Base-by-base conservation (phyloP, 2,797 vertebrate species). In the Steatocranus sp. region DNA sequence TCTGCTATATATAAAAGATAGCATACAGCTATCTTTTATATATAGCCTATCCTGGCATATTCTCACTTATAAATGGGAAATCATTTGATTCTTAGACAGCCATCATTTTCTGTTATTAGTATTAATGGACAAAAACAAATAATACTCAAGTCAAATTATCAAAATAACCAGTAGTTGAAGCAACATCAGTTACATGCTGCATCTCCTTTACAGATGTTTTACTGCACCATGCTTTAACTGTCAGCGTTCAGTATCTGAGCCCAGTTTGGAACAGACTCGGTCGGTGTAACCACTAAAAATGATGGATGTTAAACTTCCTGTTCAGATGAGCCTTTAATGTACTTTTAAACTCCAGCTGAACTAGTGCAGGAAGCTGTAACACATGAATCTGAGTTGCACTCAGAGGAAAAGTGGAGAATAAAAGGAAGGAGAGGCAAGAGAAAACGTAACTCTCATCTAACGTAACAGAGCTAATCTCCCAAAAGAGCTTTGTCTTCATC, bases 321-420 rank as follows among this genome's bases (percentile, higher is more conserved):
- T 25, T 80, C 20, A 18, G 20, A 76, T 68, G 7, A 23, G 48
- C 46, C 58, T 18, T 4, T 74, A 36, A 70, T 23, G 34, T 9
- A 38, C 66, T 54, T 82, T 36, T 79, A 36, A 84, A 88, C 82
- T 83, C 51, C 48, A 75, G 18, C 3, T 86, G 80, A 86, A 86
- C 78, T 41, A 6, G 27, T 8, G 54, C 30, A 58, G 27, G 11
- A 54, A 61, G 38, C 76, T 79, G 30, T 11, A 73, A 68, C 75
- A 81, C 50, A 30, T 54, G 49, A 82, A 61, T 32, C 73, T 18
- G 66, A 20, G 36, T 68, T 5, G 50, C 34, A 51, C 23, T 2
- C 30, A 41, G 81, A 80, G 3, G 25, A 76, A 51, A 70, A 17
- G 49, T 3, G 4, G 77, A 49, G 56, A 36, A 23, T 38, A 54